A percentile compares a stretch with the other conserved stretches of the same genome.
These are phyloP conservation scores for Corynorhinus townsendii DNA, from an alignment of 2,113 vertebrate genomes.

Conservation along the genomic window DNA sequence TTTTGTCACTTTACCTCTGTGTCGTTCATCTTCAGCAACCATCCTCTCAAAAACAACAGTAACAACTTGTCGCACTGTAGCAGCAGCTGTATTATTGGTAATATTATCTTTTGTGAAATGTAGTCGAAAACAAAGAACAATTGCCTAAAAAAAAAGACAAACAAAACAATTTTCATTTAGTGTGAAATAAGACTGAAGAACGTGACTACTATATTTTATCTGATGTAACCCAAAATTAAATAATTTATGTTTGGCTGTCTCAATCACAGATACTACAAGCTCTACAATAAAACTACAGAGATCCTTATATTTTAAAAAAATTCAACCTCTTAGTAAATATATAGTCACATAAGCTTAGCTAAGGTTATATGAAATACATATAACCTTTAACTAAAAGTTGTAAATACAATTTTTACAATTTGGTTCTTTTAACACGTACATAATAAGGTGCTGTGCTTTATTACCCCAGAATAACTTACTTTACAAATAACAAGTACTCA, in stretches of 20 bases:
- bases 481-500: conserved; percentile 14
- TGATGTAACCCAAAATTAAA: not conserved
- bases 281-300: conserved; percentile 13
- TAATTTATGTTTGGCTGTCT: not conserved
- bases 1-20: conserved; percentile 85
- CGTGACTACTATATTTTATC: not conserved
- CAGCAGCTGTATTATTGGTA: conserved; percentile 98
- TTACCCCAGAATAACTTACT: not conserved
- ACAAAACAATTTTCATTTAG: conserved; percentile 44
- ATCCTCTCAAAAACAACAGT: conserved; percentile 99
- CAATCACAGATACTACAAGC: not conserved
- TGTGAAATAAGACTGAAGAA: conserved; percentile 2
- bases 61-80: conserved; percentile 96
- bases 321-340: not conserved
- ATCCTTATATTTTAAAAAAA: conserved; percentile 7
- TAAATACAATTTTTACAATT: not conserved
- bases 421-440: not conserved
- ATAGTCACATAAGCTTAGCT: not conserved
- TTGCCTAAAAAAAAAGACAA: conserved; percentile 89
- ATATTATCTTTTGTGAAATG: conserved; percentile 99
- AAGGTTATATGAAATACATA: not conserved
- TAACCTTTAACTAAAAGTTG: too few relatives aligned
- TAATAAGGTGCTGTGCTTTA: not conserved
- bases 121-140: conserved; percentile 97
- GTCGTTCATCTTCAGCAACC: conserved; percentile 95